Evolutionary conservation across 2,113 vertebrate species (phyloP).

Genomic region (Syrmaticus mikado): DNA sequence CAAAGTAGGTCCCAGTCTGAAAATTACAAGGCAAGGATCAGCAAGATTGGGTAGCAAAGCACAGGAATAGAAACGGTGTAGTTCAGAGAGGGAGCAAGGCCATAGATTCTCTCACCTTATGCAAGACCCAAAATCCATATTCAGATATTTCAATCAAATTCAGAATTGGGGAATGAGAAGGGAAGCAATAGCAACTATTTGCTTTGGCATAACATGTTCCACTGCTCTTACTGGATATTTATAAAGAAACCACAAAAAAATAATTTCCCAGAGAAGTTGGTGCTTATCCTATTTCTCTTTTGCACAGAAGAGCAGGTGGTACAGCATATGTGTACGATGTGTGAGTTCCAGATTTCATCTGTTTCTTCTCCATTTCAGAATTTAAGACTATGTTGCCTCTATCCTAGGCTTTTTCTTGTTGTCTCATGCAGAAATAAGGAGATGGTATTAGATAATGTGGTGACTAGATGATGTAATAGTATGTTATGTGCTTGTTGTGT

Average conservation of each 20-base stretch:
- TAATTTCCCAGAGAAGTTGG: background rate
- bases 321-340: background rate
- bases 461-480: fast-evolving
- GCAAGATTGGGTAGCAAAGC: background rate
- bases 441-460: background rate
- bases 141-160: background rate
- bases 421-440: background rate
- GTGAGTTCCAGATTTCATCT: background rate
- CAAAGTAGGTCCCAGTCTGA: background rate
- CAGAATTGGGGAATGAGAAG: background rate
- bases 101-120: background rate
- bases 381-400: background rate
- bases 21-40: background rate
- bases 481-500: background rate
- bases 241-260: background rate
- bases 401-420: background rate
- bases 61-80: fast-evolving
- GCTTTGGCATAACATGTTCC: background rate
- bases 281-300: background rate
- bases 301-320: background rate
- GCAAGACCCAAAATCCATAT: background rate
- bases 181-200: background rate
- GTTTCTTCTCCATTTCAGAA: background rate
- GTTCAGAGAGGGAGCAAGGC: fast-evolving
- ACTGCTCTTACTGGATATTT: background rate